Evolutionary conservation across 2,113 vertebrate species (phyloP).

Genomic region (Erythrolamprus reginae): DNA sequence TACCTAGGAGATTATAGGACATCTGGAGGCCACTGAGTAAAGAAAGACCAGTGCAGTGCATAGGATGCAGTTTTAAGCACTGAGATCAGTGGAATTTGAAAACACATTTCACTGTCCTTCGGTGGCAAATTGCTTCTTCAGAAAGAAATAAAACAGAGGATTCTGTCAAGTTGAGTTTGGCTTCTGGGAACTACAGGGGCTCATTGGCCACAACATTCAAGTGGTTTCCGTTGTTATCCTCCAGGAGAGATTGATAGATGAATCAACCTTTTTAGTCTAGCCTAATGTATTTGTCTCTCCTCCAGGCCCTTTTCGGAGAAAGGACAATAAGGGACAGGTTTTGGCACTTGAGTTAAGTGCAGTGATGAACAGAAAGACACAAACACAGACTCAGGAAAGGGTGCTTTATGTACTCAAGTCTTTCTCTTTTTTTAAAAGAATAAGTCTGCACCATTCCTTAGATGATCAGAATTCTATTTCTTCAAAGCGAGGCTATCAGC

Average conservation of each 20-base stretch:
- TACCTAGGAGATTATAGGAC: background rate
- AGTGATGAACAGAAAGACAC: background rate
- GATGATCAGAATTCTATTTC: background rate
- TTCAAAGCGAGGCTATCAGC: background rate
- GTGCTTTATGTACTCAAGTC: background rate
- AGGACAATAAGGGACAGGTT: background rate
- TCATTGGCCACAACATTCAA: background rate
- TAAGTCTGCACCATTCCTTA: background rate
- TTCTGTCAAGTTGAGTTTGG: background rate
- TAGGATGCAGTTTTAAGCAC: background rate
- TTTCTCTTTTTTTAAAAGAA: background rate
- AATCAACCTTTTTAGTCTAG: background rate
- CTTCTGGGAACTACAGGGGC: background rate
- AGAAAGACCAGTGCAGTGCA: background rate
- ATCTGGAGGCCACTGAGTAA: background rate
- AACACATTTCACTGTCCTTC: background rate
- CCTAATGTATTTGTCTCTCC: background rate
- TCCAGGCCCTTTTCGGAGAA: background rate
- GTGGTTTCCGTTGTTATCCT: background rate
- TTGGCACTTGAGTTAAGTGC: background rate
- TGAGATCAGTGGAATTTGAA: background rate
- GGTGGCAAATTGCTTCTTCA: background rate
- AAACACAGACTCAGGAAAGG: background rate
- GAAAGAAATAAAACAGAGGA: background rate
- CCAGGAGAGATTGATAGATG: background rate